These are phyloP conservation scores for Periparus ater DNA, from an alignment of 2,797 vertebrate genomes.

Conservation along the genomic window DNA sequence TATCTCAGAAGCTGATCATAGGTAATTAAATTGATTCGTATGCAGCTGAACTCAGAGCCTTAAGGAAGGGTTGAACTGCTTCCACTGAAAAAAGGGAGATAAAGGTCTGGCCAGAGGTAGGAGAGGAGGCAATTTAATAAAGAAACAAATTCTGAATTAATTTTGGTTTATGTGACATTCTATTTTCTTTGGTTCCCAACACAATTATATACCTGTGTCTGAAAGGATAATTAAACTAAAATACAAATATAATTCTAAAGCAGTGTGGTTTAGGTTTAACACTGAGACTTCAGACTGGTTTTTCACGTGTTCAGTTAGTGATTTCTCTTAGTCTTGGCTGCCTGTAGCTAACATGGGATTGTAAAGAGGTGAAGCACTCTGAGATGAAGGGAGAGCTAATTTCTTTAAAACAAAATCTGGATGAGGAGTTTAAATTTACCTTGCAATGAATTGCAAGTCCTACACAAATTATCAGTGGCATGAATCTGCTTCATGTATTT, in stretches of 20 bases:
- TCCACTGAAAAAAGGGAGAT: neutral
- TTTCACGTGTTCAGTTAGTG: neutral
- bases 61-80: neutral
- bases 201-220: neutral
- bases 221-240: neutral
- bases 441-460: neutral
- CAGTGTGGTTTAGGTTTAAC: neutral
- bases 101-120: neutral
- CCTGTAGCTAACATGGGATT: neutral
- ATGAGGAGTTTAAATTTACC: neutral
- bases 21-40: neutral
- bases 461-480: neutral
- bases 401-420: neutral
- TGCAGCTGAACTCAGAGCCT: neutral
- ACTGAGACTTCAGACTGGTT: neutral
- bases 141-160: neutral
- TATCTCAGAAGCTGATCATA: neutral
- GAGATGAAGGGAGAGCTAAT: neutral
- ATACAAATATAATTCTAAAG: neutral
- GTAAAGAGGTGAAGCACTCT: neutral
- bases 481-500: neutral
- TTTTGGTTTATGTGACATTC: neutral
- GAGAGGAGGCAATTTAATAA: neutral
- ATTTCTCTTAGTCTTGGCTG: neutral
- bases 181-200: neutral